Conservation (phyloP, 2,113 vertebrate species). For the Serilophus lunatus region DNA sequence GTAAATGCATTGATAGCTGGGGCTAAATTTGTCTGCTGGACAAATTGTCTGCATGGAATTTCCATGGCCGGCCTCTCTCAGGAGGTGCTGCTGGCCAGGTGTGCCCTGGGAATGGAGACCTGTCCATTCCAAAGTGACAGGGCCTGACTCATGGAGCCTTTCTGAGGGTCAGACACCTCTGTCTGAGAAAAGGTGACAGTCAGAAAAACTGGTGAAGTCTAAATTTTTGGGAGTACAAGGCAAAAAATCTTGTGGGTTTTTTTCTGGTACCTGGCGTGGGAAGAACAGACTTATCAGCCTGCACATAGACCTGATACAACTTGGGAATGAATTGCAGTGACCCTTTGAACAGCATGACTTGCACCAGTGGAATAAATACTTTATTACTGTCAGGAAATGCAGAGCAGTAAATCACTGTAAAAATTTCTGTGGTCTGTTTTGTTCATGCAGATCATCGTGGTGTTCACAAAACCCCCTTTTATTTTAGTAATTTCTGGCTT, state of each 20-base stretch:
- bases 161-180: background rate
- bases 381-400: background rate
- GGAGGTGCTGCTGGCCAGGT: background rate
- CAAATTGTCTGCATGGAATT: too few relatives aligned
- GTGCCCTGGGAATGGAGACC: background rate
- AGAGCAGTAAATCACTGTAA: background rate
- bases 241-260: background rate
- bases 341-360: background rate
- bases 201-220: background rate
- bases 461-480: background rate
- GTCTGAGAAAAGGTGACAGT: background rate
- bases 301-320: background rate
- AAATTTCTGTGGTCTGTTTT: background rate
- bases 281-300: background rate
- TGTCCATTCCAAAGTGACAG: background rate
- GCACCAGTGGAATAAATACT: background rate
- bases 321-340: background rate
- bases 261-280: background rate
- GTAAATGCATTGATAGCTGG: background rate
- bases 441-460: background rate
- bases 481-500: background rate
- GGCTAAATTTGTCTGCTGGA: background rate
- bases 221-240: background rate
- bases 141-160: background rate
- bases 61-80: background rate